phyloP scores from a whole-genome alignment of 2,797 vertebrate species.

The Acanthopagrus latus region DNA sequence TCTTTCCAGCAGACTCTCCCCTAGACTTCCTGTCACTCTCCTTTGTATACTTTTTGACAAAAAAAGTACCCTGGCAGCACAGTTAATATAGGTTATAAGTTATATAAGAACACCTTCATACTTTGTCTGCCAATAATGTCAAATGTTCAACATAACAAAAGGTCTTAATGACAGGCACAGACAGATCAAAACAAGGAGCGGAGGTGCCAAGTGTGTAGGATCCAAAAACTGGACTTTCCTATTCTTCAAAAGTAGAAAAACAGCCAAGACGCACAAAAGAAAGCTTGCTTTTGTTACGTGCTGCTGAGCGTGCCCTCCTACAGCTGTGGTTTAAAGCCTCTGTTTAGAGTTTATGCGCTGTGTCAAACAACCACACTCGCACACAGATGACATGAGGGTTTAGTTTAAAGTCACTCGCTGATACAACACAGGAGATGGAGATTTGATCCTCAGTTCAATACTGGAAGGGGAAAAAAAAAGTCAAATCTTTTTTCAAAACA shows the following conservation, averaged over 20 bases:
- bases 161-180: conserved; percentile 7
- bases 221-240: background rate
- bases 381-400: conserved; percentile 40
- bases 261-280: conserved; percentile 12
- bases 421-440: conserved; percentile 2
- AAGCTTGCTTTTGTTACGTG: conserved; percentile 15
- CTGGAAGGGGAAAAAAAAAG: background rate
- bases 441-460: conserved; percentile 14
- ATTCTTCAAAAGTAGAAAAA: background rate
- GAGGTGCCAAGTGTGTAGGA: no score
- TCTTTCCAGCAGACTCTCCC: conserved; percentile 34
- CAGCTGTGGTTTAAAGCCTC: conserved; percentile 45
- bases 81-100: no score
- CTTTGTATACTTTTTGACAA: conserved; percentile 27
- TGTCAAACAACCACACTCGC: conserved; percentile 41
- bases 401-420: conserved; percentile 26
- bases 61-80: conserved; percentile 4
- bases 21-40: conserved; percentile 43
- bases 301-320: conserved; percentile 13
- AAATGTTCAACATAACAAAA: conserved; percentile 2
- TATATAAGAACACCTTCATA: background rate
- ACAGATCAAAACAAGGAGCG: background rate
- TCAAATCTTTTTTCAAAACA: conserved; percentile 1
- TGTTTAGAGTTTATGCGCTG: conserved; percentile 54
- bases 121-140: conserved; percentile 23